Conservation (phyloP, 2,797 vertebrate species). For the Callimico goeldii region DNA sequence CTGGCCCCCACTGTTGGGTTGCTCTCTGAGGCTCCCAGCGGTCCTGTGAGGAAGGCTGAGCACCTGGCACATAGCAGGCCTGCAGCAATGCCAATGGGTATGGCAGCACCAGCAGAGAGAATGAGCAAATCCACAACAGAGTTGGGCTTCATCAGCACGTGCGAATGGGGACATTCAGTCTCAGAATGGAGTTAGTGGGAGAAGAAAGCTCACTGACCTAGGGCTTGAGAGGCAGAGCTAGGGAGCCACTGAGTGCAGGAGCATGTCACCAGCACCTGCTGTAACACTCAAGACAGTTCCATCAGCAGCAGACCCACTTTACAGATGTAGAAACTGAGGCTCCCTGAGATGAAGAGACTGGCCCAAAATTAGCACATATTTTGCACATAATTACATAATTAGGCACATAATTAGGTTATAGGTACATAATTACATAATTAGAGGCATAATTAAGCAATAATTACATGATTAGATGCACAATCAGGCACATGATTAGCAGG, state of each 20-base stretch:
- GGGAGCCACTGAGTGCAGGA: background rate
- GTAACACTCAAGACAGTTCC: no score
- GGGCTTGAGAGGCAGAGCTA: background rate
- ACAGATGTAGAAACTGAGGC: background rate
- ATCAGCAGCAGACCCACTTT: background rate
- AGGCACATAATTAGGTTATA: background rate
- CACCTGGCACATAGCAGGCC: background rate
- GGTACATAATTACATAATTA: background rate
- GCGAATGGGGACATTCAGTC: background rate
- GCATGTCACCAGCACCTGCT: background rate
- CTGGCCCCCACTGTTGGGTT: background rate
- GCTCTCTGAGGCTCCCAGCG: background rate
- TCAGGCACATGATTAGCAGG: background rate
- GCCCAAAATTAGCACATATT: background rate
- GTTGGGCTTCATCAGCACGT: background rate
- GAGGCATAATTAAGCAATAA: background rate
- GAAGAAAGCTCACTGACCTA: background rate
- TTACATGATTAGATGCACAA: background rate
- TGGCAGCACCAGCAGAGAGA: no score
- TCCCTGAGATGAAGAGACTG: background rate
- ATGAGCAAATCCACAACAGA: background rate
- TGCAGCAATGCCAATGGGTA: no score
- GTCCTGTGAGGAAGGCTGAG: background rate
- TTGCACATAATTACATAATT: background rate
- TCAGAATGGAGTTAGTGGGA: background rate